Conservation (phyloP, 1,140 invertebrate genomes). For the Cotesia typhae region DNA sequence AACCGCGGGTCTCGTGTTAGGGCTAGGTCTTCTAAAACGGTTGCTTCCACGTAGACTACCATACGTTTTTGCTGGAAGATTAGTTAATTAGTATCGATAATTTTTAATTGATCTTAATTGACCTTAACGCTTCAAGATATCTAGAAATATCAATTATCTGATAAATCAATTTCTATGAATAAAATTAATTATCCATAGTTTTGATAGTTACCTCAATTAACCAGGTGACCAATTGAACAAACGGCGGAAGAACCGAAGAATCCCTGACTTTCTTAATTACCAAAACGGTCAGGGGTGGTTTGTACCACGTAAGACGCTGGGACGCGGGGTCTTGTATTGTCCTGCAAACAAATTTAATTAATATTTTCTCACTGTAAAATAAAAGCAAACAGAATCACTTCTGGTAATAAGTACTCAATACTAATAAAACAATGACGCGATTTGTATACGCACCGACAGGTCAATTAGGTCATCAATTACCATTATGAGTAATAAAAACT, state of each 20-base stretch:
- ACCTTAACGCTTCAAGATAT: no score
- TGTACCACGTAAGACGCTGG: conserved; percentile 95
- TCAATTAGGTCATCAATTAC: background rate
- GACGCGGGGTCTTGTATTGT: conserved; percentile 97
- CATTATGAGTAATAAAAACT: no score
- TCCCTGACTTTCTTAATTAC: conserved; percentile 97
- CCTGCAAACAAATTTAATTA: conserved; percentile 68
- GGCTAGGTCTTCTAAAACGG: conserved; percentile 84
- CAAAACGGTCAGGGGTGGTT: conserved; percentile 90
- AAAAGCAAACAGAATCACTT: background rate
- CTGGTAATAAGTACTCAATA: background rate
- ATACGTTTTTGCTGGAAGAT: conserved; percentile 84
- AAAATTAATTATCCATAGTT: background rate
- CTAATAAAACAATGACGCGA: background rate
- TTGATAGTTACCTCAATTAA: conserved; percentile 78
- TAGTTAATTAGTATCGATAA: no score
- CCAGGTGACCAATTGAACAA: conserved; percentile 94
- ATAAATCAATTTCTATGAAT: background rate
- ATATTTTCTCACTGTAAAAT: background rate
- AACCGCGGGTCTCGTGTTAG: conserved; percentile 79
- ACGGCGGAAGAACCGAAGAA: conserved; percentile 85
- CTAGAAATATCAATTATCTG: no score
- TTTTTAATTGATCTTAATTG: no score
- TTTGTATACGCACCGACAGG: background rate
- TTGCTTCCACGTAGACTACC: conserved; percentile 92